Conservation (phyloP, 2,888 invertebrate species). For the Leistus spinibarbis region DNA sequence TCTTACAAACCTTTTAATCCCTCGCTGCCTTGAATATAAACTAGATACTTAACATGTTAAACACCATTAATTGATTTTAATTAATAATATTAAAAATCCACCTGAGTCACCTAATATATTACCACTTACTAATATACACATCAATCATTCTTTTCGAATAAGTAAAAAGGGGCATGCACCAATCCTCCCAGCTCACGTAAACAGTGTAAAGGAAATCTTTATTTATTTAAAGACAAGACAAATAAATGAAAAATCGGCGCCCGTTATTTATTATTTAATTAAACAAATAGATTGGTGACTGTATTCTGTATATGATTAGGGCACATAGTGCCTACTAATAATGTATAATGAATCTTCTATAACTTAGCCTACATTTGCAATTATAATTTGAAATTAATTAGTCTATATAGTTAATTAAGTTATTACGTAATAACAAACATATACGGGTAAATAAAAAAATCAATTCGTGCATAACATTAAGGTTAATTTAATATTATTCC, state of each 20-base stretch:
- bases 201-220: no score
- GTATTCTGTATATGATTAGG: no score
- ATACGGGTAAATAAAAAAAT: neutral
- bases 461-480: neutral
- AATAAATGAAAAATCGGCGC: no score
- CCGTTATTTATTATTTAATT: no score
- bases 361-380: no score
- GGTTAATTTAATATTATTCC: neutral
- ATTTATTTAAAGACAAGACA: no score
- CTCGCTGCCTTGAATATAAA: neutral
- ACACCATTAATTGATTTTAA: neutral
- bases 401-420: neutral
- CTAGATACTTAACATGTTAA: neutral
- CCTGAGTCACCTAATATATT: neutral
- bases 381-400: no score
- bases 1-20: neutral
- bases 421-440: neutral
- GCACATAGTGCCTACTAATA: no score
- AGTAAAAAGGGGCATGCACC: neutral
- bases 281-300: no score
- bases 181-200: no score
- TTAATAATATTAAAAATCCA: neutral
- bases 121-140: neutral
- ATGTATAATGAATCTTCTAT: no score
- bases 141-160: neutral